Conservation (phyloP, 2,797 vertebrate species). For the Nothura maculosa region DNA sequence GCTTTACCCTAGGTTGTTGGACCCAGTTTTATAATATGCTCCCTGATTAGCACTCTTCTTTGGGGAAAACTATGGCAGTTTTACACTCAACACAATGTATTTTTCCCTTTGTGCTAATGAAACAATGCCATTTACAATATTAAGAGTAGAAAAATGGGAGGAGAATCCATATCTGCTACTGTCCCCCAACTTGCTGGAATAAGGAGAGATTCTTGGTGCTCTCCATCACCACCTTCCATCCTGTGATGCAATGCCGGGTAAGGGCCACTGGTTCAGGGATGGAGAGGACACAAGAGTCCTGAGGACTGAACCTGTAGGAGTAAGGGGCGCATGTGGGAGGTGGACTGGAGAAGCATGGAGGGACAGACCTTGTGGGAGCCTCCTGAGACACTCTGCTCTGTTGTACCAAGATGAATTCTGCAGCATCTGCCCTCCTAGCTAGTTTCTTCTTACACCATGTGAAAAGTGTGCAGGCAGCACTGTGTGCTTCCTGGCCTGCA, state of each 20-base stretch:
- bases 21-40: neutral
- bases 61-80: neutral
- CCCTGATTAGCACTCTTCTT: neutral
- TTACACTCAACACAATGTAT: neutral
- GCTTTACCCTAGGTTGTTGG: accelerated
- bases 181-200: accelerated
- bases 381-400: neutral
- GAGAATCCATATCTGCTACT: accelerated
- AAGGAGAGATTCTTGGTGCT: neutral
- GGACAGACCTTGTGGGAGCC: too few relatives aligned
- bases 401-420: neutral
- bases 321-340: too few relatives aligned
- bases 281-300: neutral
- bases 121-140: neutral
- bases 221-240: neutral
- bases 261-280: neutral
- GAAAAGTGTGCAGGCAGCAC: neutral
- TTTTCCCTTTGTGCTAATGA: neutral
- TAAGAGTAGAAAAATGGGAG: too few relatives aligned
- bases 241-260: accelerated
- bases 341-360: too few relatives aligned
- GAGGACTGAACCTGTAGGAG: too few relatives aligned
- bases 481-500: accelerated
- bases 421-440: neutral
- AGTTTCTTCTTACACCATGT: neutral